phyloP scores from a whole-genome alignment of 1,140 invertebrate genomes.

The Batillaria attramentaria region DNA sequence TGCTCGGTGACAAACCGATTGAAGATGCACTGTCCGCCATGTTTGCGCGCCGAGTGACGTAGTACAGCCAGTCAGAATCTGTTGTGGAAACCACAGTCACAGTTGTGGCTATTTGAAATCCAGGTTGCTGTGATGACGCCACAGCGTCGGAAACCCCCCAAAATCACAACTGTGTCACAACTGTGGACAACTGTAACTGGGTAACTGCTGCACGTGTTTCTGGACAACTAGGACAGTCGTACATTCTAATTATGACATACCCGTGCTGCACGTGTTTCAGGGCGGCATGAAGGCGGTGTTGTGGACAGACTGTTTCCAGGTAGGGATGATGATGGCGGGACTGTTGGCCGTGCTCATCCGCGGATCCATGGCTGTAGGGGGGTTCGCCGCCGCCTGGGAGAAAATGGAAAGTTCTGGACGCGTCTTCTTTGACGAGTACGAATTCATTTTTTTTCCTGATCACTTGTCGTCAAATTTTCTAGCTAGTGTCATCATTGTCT shows the following conservation, averaged over 20 bases:
- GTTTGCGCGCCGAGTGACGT: no score
- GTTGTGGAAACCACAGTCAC: no score
- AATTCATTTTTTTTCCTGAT: neutral
- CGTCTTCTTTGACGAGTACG: constrained; percentile 85
- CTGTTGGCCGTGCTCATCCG: constrained; percentile 83
- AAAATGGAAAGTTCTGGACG: constrained; percentile 78
- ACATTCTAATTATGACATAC: neutral
- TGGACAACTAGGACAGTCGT: neutral
- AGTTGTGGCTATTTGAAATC: no score
- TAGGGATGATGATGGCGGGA: constrained; percentile 87
- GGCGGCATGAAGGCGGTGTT: constrained; percentile 96
- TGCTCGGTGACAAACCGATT: no score
- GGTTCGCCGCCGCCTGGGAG: constrained; percentile 79
- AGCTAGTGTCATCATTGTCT: neutral
- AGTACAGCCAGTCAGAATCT: no score
- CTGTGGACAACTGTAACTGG: no score
- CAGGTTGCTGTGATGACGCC: no score
- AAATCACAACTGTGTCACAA: no score
- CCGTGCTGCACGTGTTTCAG: constrained; percentile 67
- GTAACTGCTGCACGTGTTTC: neutral
- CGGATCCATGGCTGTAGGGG: constrained; percentile 82
- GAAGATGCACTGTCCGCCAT: no score
- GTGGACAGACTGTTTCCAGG: constrained; percentile 89
- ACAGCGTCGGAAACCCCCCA: no score
- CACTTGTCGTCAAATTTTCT: neutral